Conservation (phyloP, 2,113 vertebrate genomes). For the Aspidoscelis tigris region DNA sequence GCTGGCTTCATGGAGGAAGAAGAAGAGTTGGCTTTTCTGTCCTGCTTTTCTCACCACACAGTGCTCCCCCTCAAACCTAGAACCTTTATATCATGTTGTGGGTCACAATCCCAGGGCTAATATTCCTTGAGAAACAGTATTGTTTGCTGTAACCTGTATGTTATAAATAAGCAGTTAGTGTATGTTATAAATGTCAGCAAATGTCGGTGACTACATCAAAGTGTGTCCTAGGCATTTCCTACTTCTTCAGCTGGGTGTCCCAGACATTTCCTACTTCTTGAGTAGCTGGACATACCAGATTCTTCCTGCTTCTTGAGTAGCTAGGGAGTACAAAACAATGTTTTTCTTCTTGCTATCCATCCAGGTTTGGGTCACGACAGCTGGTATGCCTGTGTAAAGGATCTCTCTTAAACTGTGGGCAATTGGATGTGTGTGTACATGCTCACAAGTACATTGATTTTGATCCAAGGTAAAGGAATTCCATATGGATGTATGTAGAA, state of each 20-base stretch:
- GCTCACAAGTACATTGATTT: not conserved
- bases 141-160: not conserved
- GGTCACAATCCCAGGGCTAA: too few relatives aligned
- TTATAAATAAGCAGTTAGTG: too few relatives aligned
- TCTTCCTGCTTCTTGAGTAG: not conserved
- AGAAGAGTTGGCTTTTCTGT: too few relatives aligned
- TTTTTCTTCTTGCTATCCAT: not conserved
- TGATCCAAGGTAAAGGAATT: constrained; percentile 28
- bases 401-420: not conserved
- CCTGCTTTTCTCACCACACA: not conserved
- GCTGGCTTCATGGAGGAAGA: too few relatives aligned
- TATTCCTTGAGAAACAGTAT: not conserved
- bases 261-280: not conserved
- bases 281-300: too few relatives aligned
- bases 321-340: not conserved
- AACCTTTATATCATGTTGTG: too few relatives aligned
- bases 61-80: too few relatives aligned
- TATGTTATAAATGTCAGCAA: too few relatives aligned
- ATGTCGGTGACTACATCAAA: too few relatives aligned
- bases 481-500: constrained; percentile 3
- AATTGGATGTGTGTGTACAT: not conserved
- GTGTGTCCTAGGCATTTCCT: too few relatives aligned
- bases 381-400: not conserved
- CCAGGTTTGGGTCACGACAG: not conserved
- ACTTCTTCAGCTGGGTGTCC: not conserved